Evolutionary conservation across 2,113 vertebrate species (phyloP).

Genomic region (Tachuris rubrigastra): DNA sequence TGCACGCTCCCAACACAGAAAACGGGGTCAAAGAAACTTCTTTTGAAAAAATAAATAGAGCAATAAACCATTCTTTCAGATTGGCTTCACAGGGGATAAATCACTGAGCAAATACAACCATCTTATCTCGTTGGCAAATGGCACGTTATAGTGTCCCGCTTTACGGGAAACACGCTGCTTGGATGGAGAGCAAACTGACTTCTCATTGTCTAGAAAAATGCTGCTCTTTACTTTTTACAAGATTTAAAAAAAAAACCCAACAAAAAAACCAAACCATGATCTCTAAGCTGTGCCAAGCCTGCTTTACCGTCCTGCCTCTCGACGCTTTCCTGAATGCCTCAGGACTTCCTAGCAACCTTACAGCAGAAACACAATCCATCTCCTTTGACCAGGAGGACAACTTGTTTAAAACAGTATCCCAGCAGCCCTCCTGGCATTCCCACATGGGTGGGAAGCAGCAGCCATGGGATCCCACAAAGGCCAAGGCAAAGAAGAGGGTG

Average conservation of each 20-base stretch:
- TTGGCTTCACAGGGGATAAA: slow-evolving; percentile 45
- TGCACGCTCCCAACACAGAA: not conserved
- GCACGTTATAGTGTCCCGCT: not conserved
- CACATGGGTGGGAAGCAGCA: not conserved
- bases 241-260: not conserved
- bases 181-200: not conserved
- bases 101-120: slow-evolving; percentile 27
- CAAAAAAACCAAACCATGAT: too few relatives aligned
- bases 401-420: not conserved
- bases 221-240: slow-evolving; percentile 10
- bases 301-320: not conserved
- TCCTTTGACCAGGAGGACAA: not conserved
- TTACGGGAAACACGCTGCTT: not conserved
- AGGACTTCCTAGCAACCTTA: slow-evolving; percentile 17
- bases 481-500: accelerated
- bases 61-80: slow-evolving; percentile 56
- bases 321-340: not conserved
- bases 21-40: slow-evolving; percentile 32
- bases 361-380: not conserved
- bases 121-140: slow-evolving; percentile 44
- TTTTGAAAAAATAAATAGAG: slow-evolving; percentile 64
- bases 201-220: slow-evolving; percentile 17
- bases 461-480: accelerated
- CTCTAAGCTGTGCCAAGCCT: not conserved
- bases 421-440: not conserved